Evolutionary conservation across 2,113 vertebrate genomes (phyloP).

Genomic region (Garra rufa): DNA sequence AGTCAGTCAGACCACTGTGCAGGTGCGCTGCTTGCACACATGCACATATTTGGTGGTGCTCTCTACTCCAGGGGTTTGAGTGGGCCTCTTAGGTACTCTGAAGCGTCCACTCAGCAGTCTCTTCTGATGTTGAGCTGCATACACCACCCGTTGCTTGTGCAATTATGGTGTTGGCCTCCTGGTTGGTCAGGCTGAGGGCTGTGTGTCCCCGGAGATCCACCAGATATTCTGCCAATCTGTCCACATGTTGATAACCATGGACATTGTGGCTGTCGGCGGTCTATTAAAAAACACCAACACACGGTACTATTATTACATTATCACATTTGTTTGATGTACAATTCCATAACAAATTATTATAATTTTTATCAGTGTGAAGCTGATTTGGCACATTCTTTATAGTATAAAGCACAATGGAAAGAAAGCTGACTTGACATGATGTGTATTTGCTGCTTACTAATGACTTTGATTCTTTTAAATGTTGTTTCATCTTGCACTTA

Average conservation of each 20-base stretch:
- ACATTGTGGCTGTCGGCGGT: not conserved
- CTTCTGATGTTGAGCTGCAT: constrained; percentile 2
- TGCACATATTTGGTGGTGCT: not conserved
- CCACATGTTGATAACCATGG: not conserved
- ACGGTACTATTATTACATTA: too few relatives aligned
- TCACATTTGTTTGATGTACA: too few relatives aligned
- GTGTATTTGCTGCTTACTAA: not conserved
- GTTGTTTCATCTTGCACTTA: not conserved
- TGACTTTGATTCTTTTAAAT: not conserved
- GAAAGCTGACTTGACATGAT: not conserved
- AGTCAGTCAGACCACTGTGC: constrained; percentile 47
- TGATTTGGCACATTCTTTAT: not conserved
- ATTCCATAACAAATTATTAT: too few relatives aligned
- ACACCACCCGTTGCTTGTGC: not conserved
- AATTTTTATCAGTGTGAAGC: not conserved
- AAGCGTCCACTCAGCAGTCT: constrained; percentile 37
- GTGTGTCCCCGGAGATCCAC: not conserved
- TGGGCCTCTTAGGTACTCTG: constrained; percentile 9
- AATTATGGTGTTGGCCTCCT: constrained; percentile 6
- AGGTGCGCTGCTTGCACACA: constrained; percentile 14
- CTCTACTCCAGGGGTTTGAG: not conserved
- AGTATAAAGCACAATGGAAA: not conserved
- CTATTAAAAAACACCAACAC: not conserved
- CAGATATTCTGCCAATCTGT: not conserved
- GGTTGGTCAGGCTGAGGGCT: constrained; percentile 23